Conservation (phyloP, 2,113 vertebrate genomes). For the Delphinus delphis region DNA sequence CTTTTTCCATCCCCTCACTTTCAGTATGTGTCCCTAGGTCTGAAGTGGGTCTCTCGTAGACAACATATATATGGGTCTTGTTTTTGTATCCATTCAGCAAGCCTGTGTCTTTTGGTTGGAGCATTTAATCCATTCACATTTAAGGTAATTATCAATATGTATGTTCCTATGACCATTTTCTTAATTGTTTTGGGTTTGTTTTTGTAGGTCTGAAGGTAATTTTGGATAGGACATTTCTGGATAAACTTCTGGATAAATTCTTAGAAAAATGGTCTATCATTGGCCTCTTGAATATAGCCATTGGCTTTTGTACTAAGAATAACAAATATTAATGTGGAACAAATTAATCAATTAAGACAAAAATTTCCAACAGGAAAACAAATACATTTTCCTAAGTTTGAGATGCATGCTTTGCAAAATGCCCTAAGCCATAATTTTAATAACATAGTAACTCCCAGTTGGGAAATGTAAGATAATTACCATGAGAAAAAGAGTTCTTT, state of each 20-base stretch:
- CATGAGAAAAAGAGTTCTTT: conserved; percentile 44
- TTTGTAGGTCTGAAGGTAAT: background rate
- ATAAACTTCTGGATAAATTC: background rate
- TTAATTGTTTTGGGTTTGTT: too few species aligned
- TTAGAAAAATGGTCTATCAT: background rate
- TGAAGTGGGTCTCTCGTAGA: too few species aligned
- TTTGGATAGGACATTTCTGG: background rate
- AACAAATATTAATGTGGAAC: conserved; percentile 65
- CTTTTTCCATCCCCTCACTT: too few species aligned
- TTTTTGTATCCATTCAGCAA: too few species aligned
- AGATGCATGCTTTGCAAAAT: conserved; percentile 55
- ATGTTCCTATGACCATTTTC: too few species aligned
- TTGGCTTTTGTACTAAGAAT: conserved; percentile 40
- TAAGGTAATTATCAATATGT: too few species aligned
- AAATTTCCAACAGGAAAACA: conserved; percentile 57
- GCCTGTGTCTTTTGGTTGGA: too few species aligned
- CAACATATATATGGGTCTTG: too few species aligned
- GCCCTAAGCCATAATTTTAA: conserved; percentile 66
- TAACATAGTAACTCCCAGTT: conserved; percentile 58
- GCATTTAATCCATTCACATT: too few species aligned
- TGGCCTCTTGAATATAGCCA: background rate
- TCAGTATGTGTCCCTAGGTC: too few species aligned
- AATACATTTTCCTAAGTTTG: conserved; percentile 54
- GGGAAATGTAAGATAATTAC: conserved; percentile 70
- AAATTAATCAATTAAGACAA: conserved; percentile 67